A percentile compares a stretch with the other conserved stretches of the same genome.
These are phyloP conservation scores for Opisthocomus hoazin DNA, from an alignment of 2,113 vertebrate species.

Conservation along the genomic window DNA sequence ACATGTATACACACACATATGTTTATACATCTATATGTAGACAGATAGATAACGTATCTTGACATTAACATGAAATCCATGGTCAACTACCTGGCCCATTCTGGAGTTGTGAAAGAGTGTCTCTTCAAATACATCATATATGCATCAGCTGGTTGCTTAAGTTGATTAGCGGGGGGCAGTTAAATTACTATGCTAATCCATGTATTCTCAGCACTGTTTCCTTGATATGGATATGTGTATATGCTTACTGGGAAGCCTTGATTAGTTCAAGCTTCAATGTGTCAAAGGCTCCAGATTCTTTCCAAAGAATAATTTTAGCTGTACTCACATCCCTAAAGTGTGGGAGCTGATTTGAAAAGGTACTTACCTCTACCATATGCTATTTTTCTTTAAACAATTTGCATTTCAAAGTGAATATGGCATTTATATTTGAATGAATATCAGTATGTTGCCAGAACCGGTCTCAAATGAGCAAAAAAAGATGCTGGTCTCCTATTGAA, in stretches of 20 bases:
- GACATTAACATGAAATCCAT: background rate
- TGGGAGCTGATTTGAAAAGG: conserved; percentile 74
- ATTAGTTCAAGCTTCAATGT: conserved; percentile 70
- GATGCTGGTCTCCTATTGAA: conserved; percentile 71
- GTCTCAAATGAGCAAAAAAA: conserved; percentile 65
- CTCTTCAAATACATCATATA: conserved; percentile 1
- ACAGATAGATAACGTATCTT: accelerated
- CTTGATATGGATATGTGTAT: conserved; percentile 71
- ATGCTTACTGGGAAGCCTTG: conserved; percentile 64
- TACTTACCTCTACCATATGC: conserved; percentile 78
- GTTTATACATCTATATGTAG: accelerated
- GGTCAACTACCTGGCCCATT: background rate
- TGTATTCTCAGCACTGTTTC: conserved; percentile 47
- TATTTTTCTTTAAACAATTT: conserved; percentile 80
- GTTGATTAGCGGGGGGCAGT: conserved; percentile 67
- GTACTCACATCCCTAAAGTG: conserved; percentile 65
- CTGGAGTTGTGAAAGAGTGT: background rate
- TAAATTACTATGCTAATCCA: conserved; percentile 75
- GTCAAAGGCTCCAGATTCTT: conserved; percentile 71
- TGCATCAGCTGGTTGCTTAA: conserved; percentile 63
- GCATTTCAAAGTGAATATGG: conserved; percentile 77
- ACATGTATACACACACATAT: background rate
- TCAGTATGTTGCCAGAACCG: conserved; percentile 73
- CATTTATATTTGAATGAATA: conserved; percentile 74
- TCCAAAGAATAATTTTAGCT: conserved; percentile 74